Percentiles rank a stretch among this genome's conserved stretches.
phyloP scores from a whole-genome alignment of 2,797 vertebrate species.

The Pogonophryne albipinna region DNA sequence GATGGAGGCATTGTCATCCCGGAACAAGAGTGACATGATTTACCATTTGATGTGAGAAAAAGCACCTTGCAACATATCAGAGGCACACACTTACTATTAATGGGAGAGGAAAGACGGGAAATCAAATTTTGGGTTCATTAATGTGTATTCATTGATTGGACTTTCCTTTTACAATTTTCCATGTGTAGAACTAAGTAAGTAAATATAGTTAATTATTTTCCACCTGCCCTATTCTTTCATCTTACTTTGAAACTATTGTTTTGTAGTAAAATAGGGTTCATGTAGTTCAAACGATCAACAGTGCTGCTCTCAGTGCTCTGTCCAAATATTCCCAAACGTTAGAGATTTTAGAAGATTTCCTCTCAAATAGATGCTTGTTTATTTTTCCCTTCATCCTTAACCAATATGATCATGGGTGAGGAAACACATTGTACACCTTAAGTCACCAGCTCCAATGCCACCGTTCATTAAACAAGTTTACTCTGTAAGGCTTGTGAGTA shows the following conservation, averaged over 20 bases:
- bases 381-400: background rate
- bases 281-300: background rate
- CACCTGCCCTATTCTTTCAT: background rate
- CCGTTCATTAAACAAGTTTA: background rate
- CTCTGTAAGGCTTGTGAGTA: background rate
- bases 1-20: constrained; percentile 54
- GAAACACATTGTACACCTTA: background rate
- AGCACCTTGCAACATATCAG: background rate
- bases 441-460: background rate
- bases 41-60: background rate
- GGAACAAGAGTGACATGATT: background rate
- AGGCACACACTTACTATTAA: background rate
- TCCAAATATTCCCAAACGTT: background rate
- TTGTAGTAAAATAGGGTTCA: background rate
- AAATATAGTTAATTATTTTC: background rate
- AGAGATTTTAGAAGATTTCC: background rate
- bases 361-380: background rate
- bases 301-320: background rate
- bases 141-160: too few relatives aligned
- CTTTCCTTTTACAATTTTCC: too few relatives aligned
- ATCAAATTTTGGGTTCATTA: too few relatives aligned
- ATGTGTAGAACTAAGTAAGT: too few relatives aligned
- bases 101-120: background rate
- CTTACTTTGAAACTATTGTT: background rate
- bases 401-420: background rate